These are phyloP conservation scores for Tenodera sinensis DNA, from an alignment of 2,888 invertebrate genomes.

Conservation along the genomic window DNA sequence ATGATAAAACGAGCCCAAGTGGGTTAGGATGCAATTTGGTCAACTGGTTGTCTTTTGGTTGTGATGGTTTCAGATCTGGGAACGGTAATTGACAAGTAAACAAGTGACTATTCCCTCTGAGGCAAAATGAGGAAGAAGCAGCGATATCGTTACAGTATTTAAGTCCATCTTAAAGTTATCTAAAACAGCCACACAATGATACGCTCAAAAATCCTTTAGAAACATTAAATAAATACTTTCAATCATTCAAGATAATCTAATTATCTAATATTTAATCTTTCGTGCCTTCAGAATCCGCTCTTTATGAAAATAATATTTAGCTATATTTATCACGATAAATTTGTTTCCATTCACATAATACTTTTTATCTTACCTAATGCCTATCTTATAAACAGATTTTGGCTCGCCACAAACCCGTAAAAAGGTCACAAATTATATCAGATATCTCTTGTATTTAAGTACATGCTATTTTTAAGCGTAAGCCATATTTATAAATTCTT, in stretches of 20 bases:
- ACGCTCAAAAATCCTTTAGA: not conserved
- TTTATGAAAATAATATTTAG: conserved; percentile 12
- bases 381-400: conserved; percentile 5
- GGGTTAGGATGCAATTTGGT: no score
- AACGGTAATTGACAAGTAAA: no score
- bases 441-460: conserved; percentile 14
- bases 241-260: not conserved
- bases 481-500: not conserved
- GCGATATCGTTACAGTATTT: not conserved
- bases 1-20: no score
- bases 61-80: no score
- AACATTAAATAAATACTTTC: not conserved
- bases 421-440: conserved; percentile 13
- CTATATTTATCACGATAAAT: not conserved
- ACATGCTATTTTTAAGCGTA: conserved; percentile 23
- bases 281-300: not conserved
- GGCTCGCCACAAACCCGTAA: conserved; percentile 17
- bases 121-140: not conserved
- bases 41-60: no score
- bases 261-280: not conserved
- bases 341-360: not conserved
- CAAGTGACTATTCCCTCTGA: no score
- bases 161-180: not conserved
- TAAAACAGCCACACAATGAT: not conserved
- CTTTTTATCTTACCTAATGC: not conserved